These are phyloP conservation scores for Glaucopsyche alexis DNA, from an alignment of 2,888 invertebrate genomes.

Conservation along the genomic window DNA sequence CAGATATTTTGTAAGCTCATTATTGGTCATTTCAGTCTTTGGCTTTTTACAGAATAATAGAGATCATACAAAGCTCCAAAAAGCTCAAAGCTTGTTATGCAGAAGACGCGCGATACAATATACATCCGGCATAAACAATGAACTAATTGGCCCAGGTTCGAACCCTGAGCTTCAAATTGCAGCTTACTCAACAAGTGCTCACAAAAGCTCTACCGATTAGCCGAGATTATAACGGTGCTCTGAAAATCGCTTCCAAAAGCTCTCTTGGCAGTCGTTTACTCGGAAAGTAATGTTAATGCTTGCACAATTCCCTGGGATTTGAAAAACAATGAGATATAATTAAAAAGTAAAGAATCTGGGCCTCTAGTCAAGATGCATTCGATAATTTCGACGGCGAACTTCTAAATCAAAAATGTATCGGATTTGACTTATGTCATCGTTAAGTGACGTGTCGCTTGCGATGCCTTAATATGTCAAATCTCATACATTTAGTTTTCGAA, in stretches of 20 bases:
- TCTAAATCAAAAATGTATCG: too few species aligned
- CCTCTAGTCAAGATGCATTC: too few species aligned
- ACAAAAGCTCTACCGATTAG: constrained; percentile 26
- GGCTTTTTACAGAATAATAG: background rate
- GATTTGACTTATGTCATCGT: too few species aligned
- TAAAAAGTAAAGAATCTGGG: too few species aligned
- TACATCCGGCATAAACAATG: constrained; percentile 27
- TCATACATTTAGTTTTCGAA: too few species aligned
- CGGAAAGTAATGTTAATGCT: background rate
- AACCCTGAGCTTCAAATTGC: constrained; percentile 27
- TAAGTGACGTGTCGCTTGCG: too few species aligned
- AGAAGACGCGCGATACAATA: constrained; percentile 14
- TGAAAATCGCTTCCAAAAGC: constrained; percentile 5
- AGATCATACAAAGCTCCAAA: constrained; percentile 29
- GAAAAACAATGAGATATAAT: background rate
- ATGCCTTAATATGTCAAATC: too few species aligned
- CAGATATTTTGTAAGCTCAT: background rate
- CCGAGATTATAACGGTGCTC: constrained; percentile 23
- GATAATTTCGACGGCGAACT: too few species aligned
- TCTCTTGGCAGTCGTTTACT: background rate
- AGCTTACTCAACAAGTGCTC: constrained; percentile 25
- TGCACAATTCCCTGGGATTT: background rate
- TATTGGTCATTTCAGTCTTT: background rate
- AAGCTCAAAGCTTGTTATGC: constrained; percentile 22
- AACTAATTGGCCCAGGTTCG: constrained; percentile 27